phyloP scores from a whole-genome alignment of 2,888 invertebrate species.

The Rhyacophila evoluta region DNA sequence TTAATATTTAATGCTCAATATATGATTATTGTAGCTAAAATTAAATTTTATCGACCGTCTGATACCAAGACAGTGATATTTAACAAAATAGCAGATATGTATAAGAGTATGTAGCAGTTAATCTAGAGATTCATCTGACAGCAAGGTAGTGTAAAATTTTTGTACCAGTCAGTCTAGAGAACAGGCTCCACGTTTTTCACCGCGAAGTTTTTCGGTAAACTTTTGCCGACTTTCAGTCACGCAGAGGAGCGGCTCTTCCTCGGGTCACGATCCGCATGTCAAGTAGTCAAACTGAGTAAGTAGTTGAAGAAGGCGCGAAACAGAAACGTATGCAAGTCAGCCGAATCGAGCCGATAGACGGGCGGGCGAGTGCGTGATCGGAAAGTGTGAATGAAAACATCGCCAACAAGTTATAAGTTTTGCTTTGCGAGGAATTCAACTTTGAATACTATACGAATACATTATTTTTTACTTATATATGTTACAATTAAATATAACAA shows the following conservation, averaged over 20 bases:
- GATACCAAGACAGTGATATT: no score
- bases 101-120: no score
- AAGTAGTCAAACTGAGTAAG: background rate
- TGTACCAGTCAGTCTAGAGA: background rate
- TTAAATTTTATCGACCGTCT: no score
- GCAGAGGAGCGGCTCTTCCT: background rate
- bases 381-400: slow-evolving; percentile 37
- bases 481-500: no score
- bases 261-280: slow-evolving; percentile 8
- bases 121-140: no score
- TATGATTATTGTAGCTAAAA: no score
- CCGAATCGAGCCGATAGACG: background rate
- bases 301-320: background rate
- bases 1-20: no score
- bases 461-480: no score
- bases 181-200: background rate
- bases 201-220: background rate
- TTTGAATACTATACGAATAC: no score
- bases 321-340: slow-evolving; percentile 9
- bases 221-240: slow-evolving; percentile 22
- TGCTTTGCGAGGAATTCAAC: background rate
- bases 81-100: no score
- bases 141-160: no score
- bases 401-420: background rate
- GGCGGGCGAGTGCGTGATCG: slow-evolving; percentile 35